Evolutionary conservation across 2,797 vertebrate species (phyloP).

Genomic region (Urocyon cinereoargenteus): DNA sequence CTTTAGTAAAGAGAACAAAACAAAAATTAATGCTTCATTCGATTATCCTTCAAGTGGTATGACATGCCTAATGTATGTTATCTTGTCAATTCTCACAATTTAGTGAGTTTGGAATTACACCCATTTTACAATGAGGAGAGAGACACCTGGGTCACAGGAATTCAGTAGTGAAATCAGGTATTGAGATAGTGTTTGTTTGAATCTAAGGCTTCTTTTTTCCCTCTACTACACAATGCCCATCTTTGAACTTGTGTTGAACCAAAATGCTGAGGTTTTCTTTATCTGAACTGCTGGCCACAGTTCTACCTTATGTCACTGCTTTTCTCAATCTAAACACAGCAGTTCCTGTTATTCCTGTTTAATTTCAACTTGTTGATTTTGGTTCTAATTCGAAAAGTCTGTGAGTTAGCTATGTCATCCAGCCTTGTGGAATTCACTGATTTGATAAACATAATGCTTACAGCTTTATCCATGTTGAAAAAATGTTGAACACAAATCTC

Average conservation of each 20-base stretch:
- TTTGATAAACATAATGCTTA: slow-evolving; percentile 36
- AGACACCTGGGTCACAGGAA: not conserved
- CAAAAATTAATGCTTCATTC: not conserved
- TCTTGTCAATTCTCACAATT: not conserved
- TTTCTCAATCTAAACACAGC: not conserved
- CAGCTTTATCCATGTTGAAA: slow-evolving; percentile 31
- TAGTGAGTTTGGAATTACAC: not conserved
- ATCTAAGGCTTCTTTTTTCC: not conserved
- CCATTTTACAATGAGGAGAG: not conserved
- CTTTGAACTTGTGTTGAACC: slow-evolving; percentile 39
- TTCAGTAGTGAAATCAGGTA: not conserved
- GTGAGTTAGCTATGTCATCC: slow-evolving; percentile 26
- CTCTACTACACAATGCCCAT: not conserved
- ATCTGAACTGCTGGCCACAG: not conserved
- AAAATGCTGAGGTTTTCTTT: slow-evolving; percentile 5
- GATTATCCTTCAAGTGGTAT: not conserved
- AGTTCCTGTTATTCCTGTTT: slow-evolving; percentile 48
- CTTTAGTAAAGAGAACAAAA: not conserved
- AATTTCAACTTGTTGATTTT: slow-evolving; percentile 60
- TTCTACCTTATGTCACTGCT: not conserved
- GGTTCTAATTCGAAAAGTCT: not conserved
- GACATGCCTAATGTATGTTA: not conserved
- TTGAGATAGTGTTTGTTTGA: not conserved
- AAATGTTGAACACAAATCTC: not conserved
- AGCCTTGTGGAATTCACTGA: slow-evolving; percentile 39